These are phyloP conservation scores for Pogona vitticeps DNA, from an alignment of 2,113 vertebrate species.

Conservation along the genomic window DNA sequence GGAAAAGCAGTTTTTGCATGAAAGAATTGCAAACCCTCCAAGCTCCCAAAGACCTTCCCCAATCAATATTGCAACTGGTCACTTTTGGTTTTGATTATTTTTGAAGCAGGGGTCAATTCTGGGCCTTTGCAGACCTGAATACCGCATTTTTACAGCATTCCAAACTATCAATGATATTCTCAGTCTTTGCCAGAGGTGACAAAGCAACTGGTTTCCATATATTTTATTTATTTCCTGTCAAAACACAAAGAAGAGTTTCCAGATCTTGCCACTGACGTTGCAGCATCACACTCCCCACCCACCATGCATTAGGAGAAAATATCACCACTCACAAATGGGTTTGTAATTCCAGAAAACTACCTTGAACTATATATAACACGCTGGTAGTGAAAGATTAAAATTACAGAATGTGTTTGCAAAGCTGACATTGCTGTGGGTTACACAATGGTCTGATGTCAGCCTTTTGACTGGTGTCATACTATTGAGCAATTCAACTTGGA, in stretches of 20 bases:
- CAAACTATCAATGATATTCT: not conserved
- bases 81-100: too few species aligned
- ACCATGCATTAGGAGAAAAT: constrained; percentile 38
- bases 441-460: constrained; percentile 74
- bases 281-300: constrained; percentile 54
- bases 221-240: not conserved
- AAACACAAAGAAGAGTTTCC: constrained; percentile 29
- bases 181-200: not conserved
- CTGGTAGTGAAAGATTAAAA: constrained; percentile 45
- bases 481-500: constrained; percentile 79
- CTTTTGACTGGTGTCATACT: constrained; percentile 62
- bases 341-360: constrained; percentile 64
- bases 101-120: too few species aligned
- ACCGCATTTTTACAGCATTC: too few species aligned
- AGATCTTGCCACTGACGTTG: constrained; percentile 52
- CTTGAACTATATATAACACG: constrained; percentile 51
- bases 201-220: not conserved
- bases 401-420: constrained; percentile 55
- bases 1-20: too few species aligned
- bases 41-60: too few species aligned
- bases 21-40: too few species aligned
- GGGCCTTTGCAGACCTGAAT: too few species aligned
- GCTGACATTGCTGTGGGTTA: constrained; percentile 69
- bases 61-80: too few species aligned
- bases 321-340: constrained; percentile 4